phyloP scores from a whole-genome alignment of 1,140 invertebrate genomes.

The Triops longicaudatus region DNA sequence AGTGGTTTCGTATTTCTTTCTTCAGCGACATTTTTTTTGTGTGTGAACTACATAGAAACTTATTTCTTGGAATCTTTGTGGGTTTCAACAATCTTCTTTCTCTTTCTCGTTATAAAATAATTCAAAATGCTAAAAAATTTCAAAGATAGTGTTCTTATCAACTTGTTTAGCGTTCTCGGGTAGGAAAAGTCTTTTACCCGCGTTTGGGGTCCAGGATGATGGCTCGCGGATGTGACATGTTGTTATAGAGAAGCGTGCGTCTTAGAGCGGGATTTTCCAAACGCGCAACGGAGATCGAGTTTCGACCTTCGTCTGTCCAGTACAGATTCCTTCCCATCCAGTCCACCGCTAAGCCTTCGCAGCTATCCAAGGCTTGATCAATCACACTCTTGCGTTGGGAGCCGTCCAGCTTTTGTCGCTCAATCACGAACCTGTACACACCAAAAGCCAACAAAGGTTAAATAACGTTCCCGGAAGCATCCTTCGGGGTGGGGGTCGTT shows the following conservation, averaged over 20 bases:
- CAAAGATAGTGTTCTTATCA: not conserved
- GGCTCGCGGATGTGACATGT: slow-evolving; percentile 50
- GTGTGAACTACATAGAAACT: not conserved
- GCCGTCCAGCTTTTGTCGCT: slow-evolving; percentile 41
- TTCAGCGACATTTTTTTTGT: not conserved
- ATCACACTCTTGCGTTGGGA: slow-evolving; percentile 39
- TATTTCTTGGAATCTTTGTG: not conserved
- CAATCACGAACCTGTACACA: slow-evolving; percentile 42
- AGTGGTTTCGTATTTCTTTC: not conserved
- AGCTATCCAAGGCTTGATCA: slow-evolving; percentile 45
- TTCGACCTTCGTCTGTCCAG: slow-evolving; percentile 62
- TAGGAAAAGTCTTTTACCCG: slow-evolving; percentile 34
- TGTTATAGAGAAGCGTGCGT: slow-evolving; percentile 47
- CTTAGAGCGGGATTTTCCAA: slow-evolving; percentile 45
- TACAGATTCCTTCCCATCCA: slow-evolving; percentile 72
- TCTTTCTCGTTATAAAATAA: too few relatives aligned
- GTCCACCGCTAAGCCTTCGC: slow-evolving; percentile 64
- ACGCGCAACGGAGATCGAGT: slow-evolving; percentile 52
- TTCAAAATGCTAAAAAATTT: too few relatives aligned
- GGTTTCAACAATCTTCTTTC: too few relatives aligned
- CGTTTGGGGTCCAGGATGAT: slow-evolving; percentile 59
- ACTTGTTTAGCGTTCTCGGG: not conserved
- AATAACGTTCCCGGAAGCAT: not conserved
- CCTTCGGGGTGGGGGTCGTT: not conserved
- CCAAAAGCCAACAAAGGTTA: slow-evolving; percentile 21